Evolutionary conservation across 2,888 invertebrate species (phyloP).

Genomic region (Salticus scenicus): DNA sequence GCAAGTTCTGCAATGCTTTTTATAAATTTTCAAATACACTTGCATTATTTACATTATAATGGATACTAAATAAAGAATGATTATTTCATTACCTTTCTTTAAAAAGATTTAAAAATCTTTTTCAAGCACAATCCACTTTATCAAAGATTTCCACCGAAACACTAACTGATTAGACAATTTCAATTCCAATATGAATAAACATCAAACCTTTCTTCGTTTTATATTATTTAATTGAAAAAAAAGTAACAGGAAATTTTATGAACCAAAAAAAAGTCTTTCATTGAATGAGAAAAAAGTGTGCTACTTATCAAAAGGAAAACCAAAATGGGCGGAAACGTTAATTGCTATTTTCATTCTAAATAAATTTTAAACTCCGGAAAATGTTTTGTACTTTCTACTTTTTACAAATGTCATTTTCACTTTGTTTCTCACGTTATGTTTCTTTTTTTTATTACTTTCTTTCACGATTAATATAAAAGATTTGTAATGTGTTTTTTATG

Average conservation of each 20-base stretch:
- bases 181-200: background rate
- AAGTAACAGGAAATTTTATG: background rate
- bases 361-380: background rate
- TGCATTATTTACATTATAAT: no score
- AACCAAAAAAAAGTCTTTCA: background rate
- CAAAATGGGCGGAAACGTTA: background rate
- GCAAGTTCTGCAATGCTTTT: no score
- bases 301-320: background rate
- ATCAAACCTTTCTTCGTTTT: background rate
- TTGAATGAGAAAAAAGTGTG: background rate
- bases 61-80: no score
- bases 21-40: no score
- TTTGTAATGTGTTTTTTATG: background rate
- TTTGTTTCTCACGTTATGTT: background rate
- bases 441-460: background rate
- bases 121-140: no score
- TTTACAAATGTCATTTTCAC: background rate
- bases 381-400: background rate
- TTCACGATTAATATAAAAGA: background rate
- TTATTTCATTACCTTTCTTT: no score
- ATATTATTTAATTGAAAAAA: background rate
- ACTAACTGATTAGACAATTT: no score
- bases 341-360: background rate
- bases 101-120: no score
- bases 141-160: no score